Base-by-base conservation (phyloP, 2,888 invertebrate genomes). In the Prostheceraeus crozeri region DNA sequence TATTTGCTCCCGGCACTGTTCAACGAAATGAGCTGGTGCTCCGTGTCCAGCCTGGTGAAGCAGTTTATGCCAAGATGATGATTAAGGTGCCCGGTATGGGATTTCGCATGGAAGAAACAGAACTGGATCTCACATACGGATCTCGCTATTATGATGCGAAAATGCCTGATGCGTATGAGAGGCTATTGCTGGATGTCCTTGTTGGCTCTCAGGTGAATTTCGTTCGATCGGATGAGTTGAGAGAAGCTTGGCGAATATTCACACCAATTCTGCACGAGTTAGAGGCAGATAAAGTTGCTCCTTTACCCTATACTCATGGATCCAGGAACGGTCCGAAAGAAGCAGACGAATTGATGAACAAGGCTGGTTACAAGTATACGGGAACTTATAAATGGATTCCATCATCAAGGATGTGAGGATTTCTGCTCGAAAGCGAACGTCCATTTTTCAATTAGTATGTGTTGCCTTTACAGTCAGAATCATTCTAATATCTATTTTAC, bases 311-410 rank as follows among this genome's bases (percentile, higher is more conserved):
- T 77, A 77, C 80, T 74, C 85, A 81, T 78, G 83, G 81, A 67
- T 79, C 79, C 35, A 84, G 96, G 21, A 61, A 61, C 55, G 96
- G 96, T 1, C 96, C 96, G 1, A 79, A 79, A 67, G 87, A 89
- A 78, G 90, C 90, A 3, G 89, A 98, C 77, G 82, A 83, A 61
- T 82, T 88, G 76, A 81, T 87, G 65, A 79, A 81, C 45, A 80
- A 83, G 65, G 84, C 84, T 75, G 85, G 91, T 72, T 98, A 91
- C 74, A 84, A 84, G 67, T 98, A 91, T 77, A 89, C 88, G 58
- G 96, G 96, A 54, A 91, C 94, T 1, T 98, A 98, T 75, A 89
- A 88, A 76, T 98, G 98, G 96, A n/a, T n/a, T n/a, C n/a, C n/a
- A n/a, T n/a, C n/a, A n/a, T n/a, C n/a, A n/a, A n/a, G n/a, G n/a